These are phyloP conservation scores for Labrus mixtus DNA, from an alignment of 2,113 vertebrate genomes.

Conservation along the genomic window DNA sequence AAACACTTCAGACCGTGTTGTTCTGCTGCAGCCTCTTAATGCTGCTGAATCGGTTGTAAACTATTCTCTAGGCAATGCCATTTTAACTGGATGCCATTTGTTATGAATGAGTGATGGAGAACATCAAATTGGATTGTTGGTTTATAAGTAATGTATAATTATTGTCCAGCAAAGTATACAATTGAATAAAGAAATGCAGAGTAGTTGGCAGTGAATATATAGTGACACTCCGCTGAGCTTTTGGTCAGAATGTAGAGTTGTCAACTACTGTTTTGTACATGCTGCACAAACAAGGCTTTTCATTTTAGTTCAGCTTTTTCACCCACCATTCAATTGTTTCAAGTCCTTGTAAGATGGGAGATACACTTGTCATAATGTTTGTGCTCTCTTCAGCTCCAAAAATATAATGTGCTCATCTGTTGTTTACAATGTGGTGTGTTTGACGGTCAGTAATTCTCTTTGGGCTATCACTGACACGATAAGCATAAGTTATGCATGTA, in stretches of 20 bases:
- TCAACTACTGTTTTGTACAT: too few relatives aligned
- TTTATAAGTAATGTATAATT: too few relatives aligned
- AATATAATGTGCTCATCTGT: not conserved
- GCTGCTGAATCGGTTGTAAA: not conserved
- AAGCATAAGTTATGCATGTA: slow-evolving; percentile 60
- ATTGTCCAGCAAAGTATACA: too few relatives aligned
- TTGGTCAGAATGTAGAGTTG: too few relatives aligned
- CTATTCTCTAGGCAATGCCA: not conserved
- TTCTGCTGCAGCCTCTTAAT: slow-evolving; percentile 4
- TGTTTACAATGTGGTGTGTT: not conserved
- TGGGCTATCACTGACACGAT: slow-evolving; percentile 4
- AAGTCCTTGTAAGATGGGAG: slow-evolving; percentile 5
- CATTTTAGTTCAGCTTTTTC: not conserved
- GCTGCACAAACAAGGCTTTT: not conserved
- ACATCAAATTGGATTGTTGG: too few relatives aligned
- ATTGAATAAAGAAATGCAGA: too few relatives aligned
- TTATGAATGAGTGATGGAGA: too few relatives aligned
- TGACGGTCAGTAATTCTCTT: slow-evolving; percentile 2
- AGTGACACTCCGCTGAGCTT: too few relatives aligned
- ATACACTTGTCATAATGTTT: not conserved
- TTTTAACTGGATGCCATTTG: not conserved
- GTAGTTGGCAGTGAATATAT: too few relatives aligned
- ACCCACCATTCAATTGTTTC: slow-evolving; percentile 3
- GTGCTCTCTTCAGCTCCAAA: slow-evolving; percentile 10
- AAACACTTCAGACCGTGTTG: slow-evolving; percentile 10